Conservation (phyloP, 2,797 vertebrate genomes). For the Argya squamiceps region DNA sequence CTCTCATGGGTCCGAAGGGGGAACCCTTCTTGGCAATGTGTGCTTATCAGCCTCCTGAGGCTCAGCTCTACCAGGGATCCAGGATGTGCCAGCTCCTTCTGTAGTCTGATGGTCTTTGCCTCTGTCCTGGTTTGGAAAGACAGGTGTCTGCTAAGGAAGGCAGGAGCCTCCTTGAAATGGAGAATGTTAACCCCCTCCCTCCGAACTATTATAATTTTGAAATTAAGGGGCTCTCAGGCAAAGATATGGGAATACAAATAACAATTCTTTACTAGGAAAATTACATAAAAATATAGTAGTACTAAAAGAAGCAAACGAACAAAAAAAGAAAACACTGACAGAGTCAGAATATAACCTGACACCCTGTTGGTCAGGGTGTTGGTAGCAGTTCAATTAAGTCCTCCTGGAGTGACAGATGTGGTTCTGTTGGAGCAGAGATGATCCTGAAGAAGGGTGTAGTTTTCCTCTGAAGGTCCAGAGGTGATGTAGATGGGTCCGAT, state of each 20-base stretch:
- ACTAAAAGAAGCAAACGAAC: background rate
- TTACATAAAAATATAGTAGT: background rate
- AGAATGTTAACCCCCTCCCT: background rate
- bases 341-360: background rate
- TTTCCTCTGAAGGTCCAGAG: background rate
- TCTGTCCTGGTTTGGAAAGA: background rate
- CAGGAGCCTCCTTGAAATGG: background rate
- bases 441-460: background rate
- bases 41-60: fast-evolving
- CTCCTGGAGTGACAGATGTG: background rate
- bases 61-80: background rate
- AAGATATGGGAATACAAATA: background rate
- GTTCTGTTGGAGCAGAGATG: background rate
- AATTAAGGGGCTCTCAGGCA: background rate
- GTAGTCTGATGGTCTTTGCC: background rate
- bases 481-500: background rate
- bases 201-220: background rate
- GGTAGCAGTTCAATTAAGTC: background rate
- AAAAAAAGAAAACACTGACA: background rate
- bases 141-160: background rate
- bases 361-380: background rate
- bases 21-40: background rate
- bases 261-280: background rate
- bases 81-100: background rate
- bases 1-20: fast-evolving